Percentiles rank a stretch among this genome's conserved stretches.
Conservation (phyloP, 1,140 invertebrate genomes). For the Drosophila athabasca region DNA sequence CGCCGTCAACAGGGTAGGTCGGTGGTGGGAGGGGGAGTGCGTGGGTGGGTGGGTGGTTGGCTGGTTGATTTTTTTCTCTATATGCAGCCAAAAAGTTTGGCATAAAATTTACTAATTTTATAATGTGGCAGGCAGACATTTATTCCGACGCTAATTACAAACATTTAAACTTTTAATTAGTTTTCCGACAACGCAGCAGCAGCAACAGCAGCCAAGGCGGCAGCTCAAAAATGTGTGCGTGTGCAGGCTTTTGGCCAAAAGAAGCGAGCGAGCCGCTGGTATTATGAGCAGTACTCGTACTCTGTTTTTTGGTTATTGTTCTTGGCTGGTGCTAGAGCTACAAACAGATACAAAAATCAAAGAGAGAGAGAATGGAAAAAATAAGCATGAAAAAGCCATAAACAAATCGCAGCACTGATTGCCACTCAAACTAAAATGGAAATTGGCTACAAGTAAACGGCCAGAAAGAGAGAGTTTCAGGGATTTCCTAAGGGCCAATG, state of each 20-base stretch:
- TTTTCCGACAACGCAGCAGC: conserved; percentile 58
- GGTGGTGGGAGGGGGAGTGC: background rate
- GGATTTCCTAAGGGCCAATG: background rate
- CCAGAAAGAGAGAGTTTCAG: conserved; percentile 44
- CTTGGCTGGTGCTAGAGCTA: background rate
- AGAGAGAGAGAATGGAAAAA: conserved; percentile 45
- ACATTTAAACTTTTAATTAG: conserved; percentile 81
- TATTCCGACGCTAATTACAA: conserved; percentile 81
- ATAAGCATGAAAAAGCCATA: conserved; percentile 66
- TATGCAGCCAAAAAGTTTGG: conserved; percentile 53
- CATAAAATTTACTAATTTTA: conserved; percentile 77
- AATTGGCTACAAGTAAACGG: conserved; percentile 63
- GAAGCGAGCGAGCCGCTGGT: background rate
- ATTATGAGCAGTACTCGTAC: too few species aligned
- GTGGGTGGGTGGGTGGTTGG: background rate
- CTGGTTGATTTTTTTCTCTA: conserved; percentile 31
- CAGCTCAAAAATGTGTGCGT: conserved; percentile 23
- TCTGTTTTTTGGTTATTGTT: too few species aligned
- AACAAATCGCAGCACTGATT: conserved; percentile 61
- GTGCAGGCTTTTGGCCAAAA: conserved; percentile 29
- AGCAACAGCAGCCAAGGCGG: conserved; percentile 9
- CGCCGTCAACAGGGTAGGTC: too few species aligned
- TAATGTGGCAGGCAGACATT: conserved; percentile 79
- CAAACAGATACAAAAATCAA: conserved; percentile 57
- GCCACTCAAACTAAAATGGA: conserved; percentile 67